Evolutionary conservation across 2,113 vertebrate species (phyloP), one percentile per base, ranked within the genome.

Genomic region (Leptocoma aspasia): DNA sequence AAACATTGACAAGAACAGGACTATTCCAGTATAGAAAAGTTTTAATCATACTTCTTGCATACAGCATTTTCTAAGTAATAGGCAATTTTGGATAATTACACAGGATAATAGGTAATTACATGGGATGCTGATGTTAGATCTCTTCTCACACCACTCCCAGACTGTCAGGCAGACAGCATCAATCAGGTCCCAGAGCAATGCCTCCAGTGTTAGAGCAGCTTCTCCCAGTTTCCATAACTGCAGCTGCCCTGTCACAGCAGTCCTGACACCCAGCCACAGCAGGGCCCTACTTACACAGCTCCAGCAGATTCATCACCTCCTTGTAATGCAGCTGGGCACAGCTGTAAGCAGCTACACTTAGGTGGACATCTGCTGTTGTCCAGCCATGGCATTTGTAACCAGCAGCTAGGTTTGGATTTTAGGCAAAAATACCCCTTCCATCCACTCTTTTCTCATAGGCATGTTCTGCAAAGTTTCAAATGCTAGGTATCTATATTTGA

Each of bases 291-390:
- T 57, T 37, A 23, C 37, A 5, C 52, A 70, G 21, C 65, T 78
- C 77, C 42, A 41, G 10, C 50, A 37, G 27, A 2, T 56, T 37
- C 10, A 2, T 6, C 13, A 15, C 14, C 33, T 73, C 44, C 22
- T 63, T 2, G 0, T 9, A 17, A 24, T 2, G 4, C 28, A 47
- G 30, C 52, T 39, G 30, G 37, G 18, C 50, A 72, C 0, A 0
- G 41, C 49, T 31, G 9, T 11, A n/a, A 39, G 23, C 30, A 72
- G 12, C 37, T 44, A 15, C 47, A 22, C 31, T 11, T 12, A 3
- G 24, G 15, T 44, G n/a, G 53, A 35, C 14, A 21, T 12, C 7
- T 1, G 0, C 37, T 77, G 30, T 52, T 0, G 0, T 37, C 69
- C 60, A 47, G 31, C 60, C 39, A 9, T 5, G 8, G 15, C n/a